A percentile compares a stretch with the other conserved stretches of the same genome.
These are phyloP conservation scores for Grantiella picta DNA, from an alignment of 2,113 vertebrate species.

Conservation along the genomic window DNA sequence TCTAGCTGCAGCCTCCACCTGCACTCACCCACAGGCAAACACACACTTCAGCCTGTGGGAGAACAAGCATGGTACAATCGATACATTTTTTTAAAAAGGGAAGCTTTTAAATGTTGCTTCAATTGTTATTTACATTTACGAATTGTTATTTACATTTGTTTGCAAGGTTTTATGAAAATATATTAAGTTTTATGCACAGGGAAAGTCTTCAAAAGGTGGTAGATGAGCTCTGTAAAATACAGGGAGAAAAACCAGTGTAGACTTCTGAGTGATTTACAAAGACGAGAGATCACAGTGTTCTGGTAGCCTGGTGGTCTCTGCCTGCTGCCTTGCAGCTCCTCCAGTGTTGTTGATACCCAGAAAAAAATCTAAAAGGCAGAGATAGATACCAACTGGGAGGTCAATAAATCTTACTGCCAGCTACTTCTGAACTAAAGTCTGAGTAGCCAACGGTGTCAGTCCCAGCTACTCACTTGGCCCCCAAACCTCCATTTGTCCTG, in stretches of 20 bases:
- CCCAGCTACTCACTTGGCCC: not conserved
- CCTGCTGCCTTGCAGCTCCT: not conserved
- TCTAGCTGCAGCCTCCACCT: not conserved
- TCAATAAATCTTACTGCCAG: not conserved
- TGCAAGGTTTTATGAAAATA: not conserved
- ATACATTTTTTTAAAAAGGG: not conserved
- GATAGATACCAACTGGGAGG: not conserved
- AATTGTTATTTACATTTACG: not conserved
- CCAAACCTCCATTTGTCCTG: not conserved
- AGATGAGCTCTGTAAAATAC: not conserved
- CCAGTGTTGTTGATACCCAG: not conserved
- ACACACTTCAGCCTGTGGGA: not conserved
- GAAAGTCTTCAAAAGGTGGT: not conserved
- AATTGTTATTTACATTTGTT: not conserved
- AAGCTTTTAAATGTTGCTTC: not conserved
- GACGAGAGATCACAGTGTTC: not conserved
- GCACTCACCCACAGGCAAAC: rapidly evolving
- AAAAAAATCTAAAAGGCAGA: not conserved
- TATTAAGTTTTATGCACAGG: not conserved
- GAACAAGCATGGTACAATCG: not conserved
- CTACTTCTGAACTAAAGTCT: not conserved
- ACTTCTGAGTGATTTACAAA: not conserved
- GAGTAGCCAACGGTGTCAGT: not conserved
- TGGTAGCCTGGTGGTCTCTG: not conserved
- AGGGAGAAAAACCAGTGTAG: not conserved